Evolutionary conservation across 2,113 vertebrate species (phyloP).

Genomic region (human (Homo sapiens)): GRCh38 chr11:74912501-74913000

Average conservation of each 20-base stretch:
- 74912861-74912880: not conserved
- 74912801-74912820: not conserved
- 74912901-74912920: not conserved
- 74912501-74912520: not conserved
- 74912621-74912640: not conserved
- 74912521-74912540: not conserved
- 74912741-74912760: conserved; percentile 33
- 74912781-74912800: conserved; percentile 12
- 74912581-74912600: not conserved
- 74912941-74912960: not conserved
- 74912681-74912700: conserved; percentile 15
- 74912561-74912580: not conserved
- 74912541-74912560: not conserved
- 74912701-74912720: not conserved
- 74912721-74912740: not conserved
- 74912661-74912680: not conserved
- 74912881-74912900: not conserved
- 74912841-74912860: not conserved
- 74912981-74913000: not conserved
- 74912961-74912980: not conserved
- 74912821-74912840: not conserved
- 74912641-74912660: not conserved
- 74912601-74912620: not conserved
- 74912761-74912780: not conserved
- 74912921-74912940: not conserved